Conservation (phyloP, 2,888 invertebrate species). For the Helobdella robusta region DNA sequence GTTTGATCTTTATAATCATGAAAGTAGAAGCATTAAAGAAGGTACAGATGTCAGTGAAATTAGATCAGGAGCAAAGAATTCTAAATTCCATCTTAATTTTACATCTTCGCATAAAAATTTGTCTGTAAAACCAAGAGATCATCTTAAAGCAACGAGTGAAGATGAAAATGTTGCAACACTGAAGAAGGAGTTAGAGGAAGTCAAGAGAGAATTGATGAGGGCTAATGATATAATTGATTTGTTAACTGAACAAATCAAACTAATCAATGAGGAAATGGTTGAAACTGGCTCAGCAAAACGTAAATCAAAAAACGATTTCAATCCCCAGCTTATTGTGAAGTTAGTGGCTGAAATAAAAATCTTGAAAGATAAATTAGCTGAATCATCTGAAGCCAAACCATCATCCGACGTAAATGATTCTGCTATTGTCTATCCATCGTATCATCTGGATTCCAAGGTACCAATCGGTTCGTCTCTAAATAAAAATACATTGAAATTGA, state of each 20-base stretch:
- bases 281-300: constrained; percentile 7
- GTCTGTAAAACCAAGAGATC: too few relatives aligned
- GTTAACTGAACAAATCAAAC: not conserved
- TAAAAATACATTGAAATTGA: not conserved
- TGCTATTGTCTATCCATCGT: too few relatives aligned
- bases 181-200: too few relatives aligned
- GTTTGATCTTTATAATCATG: too few relatives aligned
- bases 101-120: too few relatives aligned
- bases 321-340: constrained; percentile 6
- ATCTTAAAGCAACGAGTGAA: too few relatives aligned
- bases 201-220: constrained; percentile 3
- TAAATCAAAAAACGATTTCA: not conserved
- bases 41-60: too few relatives aligned
- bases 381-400: not conserved
- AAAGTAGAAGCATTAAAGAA: too few relatives aligned
- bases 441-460: not conserved
- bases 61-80: too few relatives aligned
- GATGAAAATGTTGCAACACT: too few relatives aligned
- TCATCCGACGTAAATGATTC: too few relatives aligned
- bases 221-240: constrained; percentile 3
- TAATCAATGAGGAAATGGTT: not conserved
- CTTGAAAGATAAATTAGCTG: not conserved
- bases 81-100: too few relatives aligned
- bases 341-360: not conserved
- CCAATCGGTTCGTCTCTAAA: not conserved